Conservation (phyloP, 1,140 invertebrate genomes). For the Nixonia krombeini region DNA sequence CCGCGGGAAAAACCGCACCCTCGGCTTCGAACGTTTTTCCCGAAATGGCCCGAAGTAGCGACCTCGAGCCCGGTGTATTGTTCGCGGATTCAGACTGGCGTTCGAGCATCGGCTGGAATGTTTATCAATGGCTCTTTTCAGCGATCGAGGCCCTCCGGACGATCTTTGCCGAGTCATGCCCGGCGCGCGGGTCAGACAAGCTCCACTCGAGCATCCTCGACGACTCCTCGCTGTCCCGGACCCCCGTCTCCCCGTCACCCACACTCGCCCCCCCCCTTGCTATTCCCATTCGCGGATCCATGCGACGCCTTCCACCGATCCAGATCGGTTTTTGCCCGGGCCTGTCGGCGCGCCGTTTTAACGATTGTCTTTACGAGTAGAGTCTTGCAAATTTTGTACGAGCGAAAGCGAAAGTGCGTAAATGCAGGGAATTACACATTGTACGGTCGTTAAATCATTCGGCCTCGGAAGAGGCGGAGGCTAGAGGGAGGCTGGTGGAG, state of each 20-base stretch:
- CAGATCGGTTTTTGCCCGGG: too few species aligned
- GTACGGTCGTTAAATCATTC: constrained; percentile 38
- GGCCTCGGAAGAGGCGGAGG: constrained; percentile 2
- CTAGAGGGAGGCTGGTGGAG: constrained; percentile 14
- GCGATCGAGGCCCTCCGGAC: constrained; percentile 1
- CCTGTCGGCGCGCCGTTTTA: too few species aligned
- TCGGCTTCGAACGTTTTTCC: constrained; percentile 25
- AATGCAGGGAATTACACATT: constrained; percentile 34
- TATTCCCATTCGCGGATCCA: too few species aligned
- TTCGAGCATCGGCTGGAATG: constrained; percentile 3
- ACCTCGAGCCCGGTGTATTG: too few species aligned
- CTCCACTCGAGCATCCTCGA: constrained; percentile 22
- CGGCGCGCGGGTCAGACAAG: constrained; percentile 1
- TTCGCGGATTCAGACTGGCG: too few species aligned
- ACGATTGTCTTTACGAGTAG: constrained; percentile 3
- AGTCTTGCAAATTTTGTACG: constrained; percentile 8
- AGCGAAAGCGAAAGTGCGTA: constrained; percentile 8
- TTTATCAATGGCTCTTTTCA: constrained; percentile 27
- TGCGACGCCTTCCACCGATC: constrained; percentile 7
- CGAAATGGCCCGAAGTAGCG: too few species aligned
- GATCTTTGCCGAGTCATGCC: constrained; percentile 22
- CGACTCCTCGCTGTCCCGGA: constrained; percentile 15
- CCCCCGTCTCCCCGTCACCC: constrained; percentile 13
- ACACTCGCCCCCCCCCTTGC: too few species aligned
- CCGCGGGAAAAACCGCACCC: constrained; percentile 5